These are phyloP conservation scores for Gymnosoma rotundatum DNA, from an alignment of 2,888 invertebrate species.

Conservation along the genomic window DNA sequence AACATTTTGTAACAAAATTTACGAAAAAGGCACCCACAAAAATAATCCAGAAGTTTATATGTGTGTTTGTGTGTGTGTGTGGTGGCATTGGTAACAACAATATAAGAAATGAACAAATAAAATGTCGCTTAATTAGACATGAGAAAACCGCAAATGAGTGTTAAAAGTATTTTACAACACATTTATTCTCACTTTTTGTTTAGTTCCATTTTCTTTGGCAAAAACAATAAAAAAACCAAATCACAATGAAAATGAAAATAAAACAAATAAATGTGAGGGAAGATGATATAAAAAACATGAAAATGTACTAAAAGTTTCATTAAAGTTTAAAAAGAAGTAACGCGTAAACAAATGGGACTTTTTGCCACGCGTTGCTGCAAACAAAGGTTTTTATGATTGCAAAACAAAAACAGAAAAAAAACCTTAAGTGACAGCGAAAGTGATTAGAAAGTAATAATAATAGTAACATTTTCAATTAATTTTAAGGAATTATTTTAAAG, in stretches of 20 bases:
- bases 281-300: constrained; percentile 46
- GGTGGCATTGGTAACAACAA: constrained; percentile 31
- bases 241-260: too few species aligned
- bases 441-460: constrained; percentile 15
- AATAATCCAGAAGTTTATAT: constrained; percentile 16
- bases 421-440: constrained; percentile 4
- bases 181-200: constrained; percentile 29
- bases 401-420: not conserved
- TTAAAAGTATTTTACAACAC: constrained; percentile 69
- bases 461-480: not conserved
- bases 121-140: constrained; percentile 81
- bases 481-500: too few species aligned
- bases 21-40: constrained; percentile 54
- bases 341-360: constrained; percentile 38
- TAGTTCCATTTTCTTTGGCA: not conserved
- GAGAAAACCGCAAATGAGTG: constrained; percentile 78
- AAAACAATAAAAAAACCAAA: too few species aligned
- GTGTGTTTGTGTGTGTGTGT: constrained; percentile 1
- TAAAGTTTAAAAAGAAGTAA: constrained; percentile 63
- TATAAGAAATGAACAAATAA: constrained; percentile 65
- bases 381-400: not conserved
- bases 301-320: constrained; percentile 64
- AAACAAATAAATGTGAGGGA: not conserved
- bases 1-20: constrained; percentile 62
- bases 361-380: not conserved